Evolutionary conservation across 37 sponge, comb jelly and placozoan species (phyloP), one percentile per base, ranked within the genome.

Genomic region (Spongilla lacustris): DNA sequence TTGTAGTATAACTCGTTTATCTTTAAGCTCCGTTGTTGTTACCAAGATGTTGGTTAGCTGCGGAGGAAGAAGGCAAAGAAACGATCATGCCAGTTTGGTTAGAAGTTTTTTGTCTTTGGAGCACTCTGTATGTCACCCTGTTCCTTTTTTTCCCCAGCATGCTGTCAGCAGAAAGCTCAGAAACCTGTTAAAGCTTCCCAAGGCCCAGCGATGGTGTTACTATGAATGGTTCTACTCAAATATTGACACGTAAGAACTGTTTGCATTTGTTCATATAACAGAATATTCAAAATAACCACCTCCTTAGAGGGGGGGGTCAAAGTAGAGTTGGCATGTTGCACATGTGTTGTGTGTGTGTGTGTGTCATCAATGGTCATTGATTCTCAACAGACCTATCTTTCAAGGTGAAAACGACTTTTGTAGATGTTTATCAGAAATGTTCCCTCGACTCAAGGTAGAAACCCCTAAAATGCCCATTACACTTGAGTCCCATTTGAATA

Each of bases 221-320:
- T 91, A 96, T 58, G 96, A 96, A 68, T 96, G 96, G 96, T 93
- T 96, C 71, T 96, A 92, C 84, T 96, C 96, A 68, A 88, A 91
- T 36, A 91, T 96, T 74, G 96, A 96, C 86, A 90, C 85, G 92
- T 91, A 32, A 85, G 93, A 81, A 66, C 31, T 28, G 48, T 25
- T 22, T 27, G 32, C 11, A 75, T 24, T 32, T 14, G 24, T 31
- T 69, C 3, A 28, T 9, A 4, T 84, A 21, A 26, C 29, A 68
- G 21, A 22, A 66, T n/a, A 10, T 24, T 17, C 36, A 46, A 26
- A 41, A 26, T 4, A 37, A 10, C 78, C 35, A 11, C 23, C 24
- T n/a, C n/a, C n/a, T n/a, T n/a, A n/a, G n/a, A n/a, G n/a, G n/a
- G n/a, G n/a, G 75, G 4, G 8, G 30, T 74, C 33, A 27, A 4